A percentile compares a stretch with the other conserved stretches of the same genome.
Conservation (phyloP, 2,888 invertebrate genomes). For the Pycnomerus fuliginosus region DNA sequence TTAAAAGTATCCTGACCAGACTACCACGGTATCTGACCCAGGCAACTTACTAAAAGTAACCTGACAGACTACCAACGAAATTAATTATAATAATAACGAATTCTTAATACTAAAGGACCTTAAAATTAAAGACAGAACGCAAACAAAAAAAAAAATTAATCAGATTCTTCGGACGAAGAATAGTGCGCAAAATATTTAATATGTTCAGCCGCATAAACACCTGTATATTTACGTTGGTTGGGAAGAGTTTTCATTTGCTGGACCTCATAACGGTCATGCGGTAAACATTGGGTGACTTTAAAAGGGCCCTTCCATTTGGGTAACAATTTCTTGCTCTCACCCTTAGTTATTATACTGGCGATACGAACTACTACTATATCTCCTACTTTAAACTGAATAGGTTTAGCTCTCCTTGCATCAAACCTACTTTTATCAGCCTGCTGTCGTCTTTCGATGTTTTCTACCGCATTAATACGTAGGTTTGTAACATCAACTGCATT, state of each 20-base stretch:
- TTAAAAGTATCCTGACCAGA: no score
- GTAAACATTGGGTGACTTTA: slow-evolving; percentile 2
- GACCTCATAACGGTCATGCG: neutral
- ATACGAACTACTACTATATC: slow-evolving; percentile 19
- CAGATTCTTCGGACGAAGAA: neutral
- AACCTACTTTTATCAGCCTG: slow-evolving; percentile 13
- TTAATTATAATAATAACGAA: neutral
- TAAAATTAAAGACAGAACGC: neutral
- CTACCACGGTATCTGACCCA: no score
- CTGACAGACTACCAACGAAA: no score
- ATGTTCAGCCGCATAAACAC: slow-evolving; percentile 1
- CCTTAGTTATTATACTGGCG: slow-evolving; percentile 7
- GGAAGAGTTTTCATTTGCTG: neutral
- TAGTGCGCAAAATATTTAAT: neutral
- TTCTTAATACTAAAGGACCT: neutral
- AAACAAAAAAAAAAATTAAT: neutral
- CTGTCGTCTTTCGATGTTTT: slow-evolving; percentile 7
- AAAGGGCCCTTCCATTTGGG: slow-evolving; percentile 24
- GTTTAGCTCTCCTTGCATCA: slow-evolving; percentile 8
- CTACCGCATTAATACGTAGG: neutral
- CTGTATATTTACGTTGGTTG: neutral
- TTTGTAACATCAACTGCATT: neutral
- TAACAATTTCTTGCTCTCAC: slow-evolving; percentile 18
- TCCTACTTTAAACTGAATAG: slow-evolving; percentile 8
- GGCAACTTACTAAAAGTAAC: no score